A percentile compares a stretch with the other conserved stretches of the same genome.
These are phyloP conservation scores for fruit fly (Drosophila melanogaster) DNA, from an alignment of 1,140 invertebrate species.

Conservation along the genomic window DNA sequence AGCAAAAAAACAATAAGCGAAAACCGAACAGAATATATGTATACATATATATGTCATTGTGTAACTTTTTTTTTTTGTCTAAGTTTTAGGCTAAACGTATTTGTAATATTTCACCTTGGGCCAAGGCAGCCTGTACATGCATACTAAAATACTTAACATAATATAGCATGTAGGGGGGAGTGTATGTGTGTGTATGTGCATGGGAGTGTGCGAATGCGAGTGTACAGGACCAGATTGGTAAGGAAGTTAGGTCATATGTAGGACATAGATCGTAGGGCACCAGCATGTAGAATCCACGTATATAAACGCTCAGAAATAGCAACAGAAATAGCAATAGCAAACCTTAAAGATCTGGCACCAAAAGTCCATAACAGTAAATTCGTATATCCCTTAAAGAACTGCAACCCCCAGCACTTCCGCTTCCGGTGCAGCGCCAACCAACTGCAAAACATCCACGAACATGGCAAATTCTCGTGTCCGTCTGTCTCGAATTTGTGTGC, in stretches of 20 bases:
- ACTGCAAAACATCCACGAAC: slow-evolving; percentile 2
- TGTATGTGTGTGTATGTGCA: not conserved
- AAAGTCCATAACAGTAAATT: not conserved
- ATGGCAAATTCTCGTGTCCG: slow-evolving; percentile 14
- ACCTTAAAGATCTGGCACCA: slow-evolving; percentile 2
- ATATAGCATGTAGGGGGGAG: slow-evolving; percentile 4
- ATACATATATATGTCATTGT: slow-evolving; percentile 37
- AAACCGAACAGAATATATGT: slow-evolving; percentile 24
- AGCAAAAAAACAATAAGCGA: slow-evolving; percentile 11
- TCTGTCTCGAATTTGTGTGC: slow-evolving; percentile 8
- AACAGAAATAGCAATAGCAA: slow-evolving; percentile 13
- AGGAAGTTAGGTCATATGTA: slow-evolving; percentile 16
- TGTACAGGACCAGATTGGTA: slow-evolving; percentile 15
- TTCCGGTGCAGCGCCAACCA: slow-evolving; percentile 14
- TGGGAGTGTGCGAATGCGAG: slow-evolving; percentile 7
- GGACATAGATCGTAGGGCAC: slow-evolving; percentile 14
- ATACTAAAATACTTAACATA: slow-evolving; percentile 41
- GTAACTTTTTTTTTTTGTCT: slow-evolving; percentile 45
- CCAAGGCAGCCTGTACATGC: slow-evolving; percentile 39
- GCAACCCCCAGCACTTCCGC: slow-evolving; percentile 14
- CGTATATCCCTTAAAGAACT: not conserved
- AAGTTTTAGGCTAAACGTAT: slow-evolving; percentile 46
- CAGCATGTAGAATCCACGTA: slow-evolving; percentile 14
- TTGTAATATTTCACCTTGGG: slow-evolving; percentile 42
- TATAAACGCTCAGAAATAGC: slow-evolving; percentile 17